Conservation (phyloP, 2,888 invertebrate genomes). For the Oithona nana region DNA sequence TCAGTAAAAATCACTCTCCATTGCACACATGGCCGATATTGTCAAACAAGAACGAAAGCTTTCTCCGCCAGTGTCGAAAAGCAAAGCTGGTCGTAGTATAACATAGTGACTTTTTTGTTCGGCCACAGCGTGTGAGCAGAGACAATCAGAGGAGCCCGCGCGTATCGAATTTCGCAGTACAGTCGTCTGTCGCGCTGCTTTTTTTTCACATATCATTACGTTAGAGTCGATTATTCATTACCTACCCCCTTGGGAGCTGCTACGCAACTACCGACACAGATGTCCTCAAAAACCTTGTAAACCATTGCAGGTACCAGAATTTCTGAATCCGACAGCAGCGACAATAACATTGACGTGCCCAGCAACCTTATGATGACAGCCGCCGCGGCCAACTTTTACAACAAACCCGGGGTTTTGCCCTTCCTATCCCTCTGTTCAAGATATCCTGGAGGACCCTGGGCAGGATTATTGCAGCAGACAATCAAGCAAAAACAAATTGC, state of each 20-base stretch:
- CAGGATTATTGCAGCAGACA: slow-evolving; percentile 7
- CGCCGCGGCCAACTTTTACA: not conserved
- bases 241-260: not conserved
- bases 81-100: too few species aligned
- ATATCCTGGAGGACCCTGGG: slow-evolving; percentile 13
- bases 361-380: not conserved
- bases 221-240: not conserved
- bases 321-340: not conserved
- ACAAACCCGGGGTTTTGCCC: slow-evolving; percentile 3
- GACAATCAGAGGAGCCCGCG: not conserved
- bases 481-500: slow-evolving; percentile 8
- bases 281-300: not conserved
- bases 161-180: not conserved
- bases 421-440: slow-evolving; percentile 9
- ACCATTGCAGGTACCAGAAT: not conserved
- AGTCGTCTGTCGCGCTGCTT: too few species aligned
- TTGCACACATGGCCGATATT: not conserved
- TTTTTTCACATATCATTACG: not conserved
- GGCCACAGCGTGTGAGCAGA: not conserved
- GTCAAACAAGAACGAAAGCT: not conserved
- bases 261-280: too few species aligned
- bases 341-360: too few species aligned
- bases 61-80: too few species aligned
- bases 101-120: too few species aligned
- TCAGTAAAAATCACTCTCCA: not conserved